Evolutionary conservation across 2,113 vertebrate genomes (phyloP), one percentile per base, ranked within the genome.

Genomic region (Brachyistius frenatus): DNA sequence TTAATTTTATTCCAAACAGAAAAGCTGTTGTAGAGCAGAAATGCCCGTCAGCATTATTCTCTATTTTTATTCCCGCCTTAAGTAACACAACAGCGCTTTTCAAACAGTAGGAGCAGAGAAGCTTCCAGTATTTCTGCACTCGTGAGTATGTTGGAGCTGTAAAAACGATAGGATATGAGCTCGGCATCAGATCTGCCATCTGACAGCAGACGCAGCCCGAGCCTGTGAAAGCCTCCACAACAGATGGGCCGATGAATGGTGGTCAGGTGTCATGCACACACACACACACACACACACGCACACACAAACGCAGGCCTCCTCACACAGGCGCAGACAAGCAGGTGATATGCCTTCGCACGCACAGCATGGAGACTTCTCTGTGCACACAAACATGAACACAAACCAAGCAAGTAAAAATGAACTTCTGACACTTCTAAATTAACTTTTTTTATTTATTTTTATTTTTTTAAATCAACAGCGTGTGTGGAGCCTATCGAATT

Each of bases 171-270:
- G 72, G 77, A 83, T 70, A 77, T 63, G 50, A 76, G 79, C 82
- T 66, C 70, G 39, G 70, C 67, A 73, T 87, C 78, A 85, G 69
- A 84, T 77, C 73, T 1, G 23, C 86, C 87, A 88, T 91, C 88
- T 86, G 84, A 91, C 78, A 81, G 55, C 37, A 73, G 73, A 85
- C 3, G 30, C 64, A 83, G 86, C 69, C 69, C 8, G 52, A 85
- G 77, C 44, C 83, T 71, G 74, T 79, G 76, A 67, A 79, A 83
- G 81, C 76, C 73, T 80, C 64, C 62, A 69, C 73, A 84, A 76
- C 91, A 93, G 93, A 93, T 92, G 92, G 93, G 86, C 85, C 81
- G 81, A 89, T 88, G 82, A 92, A 86, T 88, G 84, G 80, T 88
- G 70, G 89, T 91, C 86, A 92, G 88, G 88, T 92, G 92, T 85